A percentile compares a stretch with the other conserved stretches of the same genome.
Conservation (phyloP, 2,888 invertebrate genomes). For the Horisme vitalbata region DNA sequence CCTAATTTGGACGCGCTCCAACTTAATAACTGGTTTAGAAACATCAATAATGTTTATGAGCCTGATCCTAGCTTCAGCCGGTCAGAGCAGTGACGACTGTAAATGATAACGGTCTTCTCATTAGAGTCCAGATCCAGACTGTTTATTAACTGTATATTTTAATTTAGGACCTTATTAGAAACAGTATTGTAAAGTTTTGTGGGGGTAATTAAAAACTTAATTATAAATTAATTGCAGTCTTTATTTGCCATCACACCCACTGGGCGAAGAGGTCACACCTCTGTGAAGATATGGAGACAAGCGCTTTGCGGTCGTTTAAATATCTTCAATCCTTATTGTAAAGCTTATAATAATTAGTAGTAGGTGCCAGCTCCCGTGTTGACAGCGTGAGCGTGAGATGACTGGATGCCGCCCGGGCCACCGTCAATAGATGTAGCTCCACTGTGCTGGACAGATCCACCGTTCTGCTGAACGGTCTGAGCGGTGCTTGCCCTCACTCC, state of each 20-base stretch:
- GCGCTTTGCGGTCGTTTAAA: conserved; percentile 61
- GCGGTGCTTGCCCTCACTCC: conserved; percentile 57
- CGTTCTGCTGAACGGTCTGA: conserved; percentile 55
- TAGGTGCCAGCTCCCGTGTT: conserved; percentile 48
- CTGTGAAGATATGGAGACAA: conserved; percentile 62
- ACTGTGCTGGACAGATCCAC: conserved; percentile 49
- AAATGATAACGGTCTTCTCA: conserved; percentile 59
- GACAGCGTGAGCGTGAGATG: conserved; percentile 60
- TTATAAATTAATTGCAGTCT: conserved; percentile 33
- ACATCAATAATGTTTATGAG: conserved; percentile 51
- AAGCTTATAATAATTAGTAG: conserved; percentile 41
- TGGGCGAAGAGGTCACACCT: conserved; percentile 9
- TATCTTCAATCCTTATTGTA: conserved; percentile 35
- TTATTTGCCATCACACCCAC: conserved; percentile 46
- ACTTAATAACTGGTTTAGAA: conserved; percentile 52
- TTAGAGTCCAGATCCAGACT: conserved; percentile 54
- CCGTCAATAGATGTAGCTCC: conserved; percentile 61
- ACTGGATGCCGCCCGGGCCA: conserved; percentile 55
- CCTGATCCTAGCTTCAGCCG: conserved; percentile 37
- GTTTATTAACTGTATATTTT: too few species aligned
- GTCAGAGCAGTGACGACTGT: conserved; percentile 47
- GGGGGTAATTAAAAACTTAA: conserved; percentile 16
- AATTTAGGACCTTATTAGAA: too few species aligned
- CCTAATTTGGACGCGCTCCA: conserved; percentile 49
- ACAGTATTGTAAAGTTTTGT: conserved; percentile 4